These are phyloP conservation scores for Parapristionchus giblindavisi DNA, from an alignment of 2,888 invertebrate genomes.

Conservation along the genomic window DNA sequence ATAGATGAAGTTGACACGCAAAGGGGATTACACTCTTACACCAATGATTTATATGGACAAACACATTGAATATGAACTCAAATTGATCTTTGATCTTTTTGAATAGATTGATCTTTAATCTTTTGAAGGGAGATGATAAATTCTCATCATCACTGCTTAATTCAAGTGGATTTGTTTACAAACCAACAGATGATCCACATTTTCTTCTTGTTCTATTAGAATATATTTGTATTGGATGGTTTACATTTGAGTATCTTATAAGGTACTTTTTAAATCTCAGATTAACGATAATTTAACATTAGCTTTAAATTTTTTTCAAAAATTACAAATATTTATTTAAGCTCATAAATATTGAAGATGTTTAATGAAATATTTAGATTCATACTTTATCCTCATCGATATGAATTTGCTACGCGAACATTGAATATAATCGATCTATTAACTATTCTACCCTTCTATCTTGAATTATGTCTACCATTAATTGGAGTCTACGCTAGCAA, in stretches of 20 bases:
- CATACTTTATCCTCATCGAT: constrained; percentile 58
- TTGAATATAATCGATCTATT: constrained; percentile 67
- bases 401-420: constrained; percentile 57
- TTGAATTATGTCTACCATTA: constrained; percentile 61
- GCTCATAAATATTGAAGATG: not conserved
- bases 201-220: constrained; percentile 57
- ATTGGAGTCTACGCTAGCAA: constrained; percentile 61
- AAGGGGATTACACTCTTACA: too few species aligned
- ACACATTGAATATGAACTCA: not conserved
- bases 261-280: constrained; percentile 37
- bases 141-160: constrained; percentile 27
- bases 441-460: constrained; percentile 67
- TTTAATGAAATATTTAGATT: constrained; percentile 59
- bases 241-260: constrained; percentile 65
- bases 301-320: not conserved
- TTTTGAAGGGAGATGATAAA: constrained; percentile 25
- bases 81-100: not conserved
- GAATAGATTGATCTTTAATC: not conserved
- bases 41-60: too few species aligned
- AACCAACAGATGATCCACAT: constrained; percentile 63
- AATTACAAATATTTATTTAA: not conserved
- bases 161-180: constrained; percentile 46
- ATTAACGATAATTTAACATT: not conserved
- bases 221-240: constrained; percentile 68
- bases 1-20: not conserved